Evolutionary conservation across 2,113 vertebrate species (phyloP).

Genomic region (Haliaeetus leucogaster): DNA sequence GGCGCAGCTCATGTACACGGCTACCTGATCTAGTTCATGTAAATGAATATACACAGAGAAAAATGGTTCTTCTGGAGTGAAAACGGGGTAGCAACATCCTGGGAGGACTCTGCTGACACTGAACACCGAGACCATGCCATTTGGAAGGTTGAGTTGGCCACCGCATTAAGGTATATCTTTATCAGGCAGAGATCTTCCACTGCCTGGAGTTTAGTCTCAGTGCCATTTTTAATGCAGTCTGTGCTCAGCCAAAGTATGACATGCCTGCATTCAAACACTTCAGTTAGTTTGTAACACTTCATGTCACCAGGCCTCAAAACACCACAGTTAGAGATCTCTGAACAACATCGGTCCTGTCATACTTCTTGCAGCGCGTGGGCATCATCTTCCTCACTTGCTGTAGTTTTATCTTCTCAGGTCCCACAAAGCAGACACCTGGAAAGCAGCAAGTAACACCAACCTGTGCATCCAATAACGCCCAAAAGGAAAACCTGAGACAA

Average conservation of each 20-base stretch:
- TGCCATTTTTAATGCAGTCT: not conserved
- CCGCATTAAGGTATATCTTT: not conserved
- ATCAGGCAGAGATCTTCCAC: not conserved
- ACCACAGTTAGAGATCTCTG: not conserved
- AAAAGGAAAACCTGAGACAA: not conserved
- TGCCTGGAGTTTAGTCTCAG: not conserved
- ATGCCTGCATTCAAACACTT: not conserved
- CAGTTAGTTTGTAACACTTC: not conserved
- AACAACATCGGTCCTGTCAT: not conserved
- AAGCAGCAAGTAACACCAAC: not conserved
- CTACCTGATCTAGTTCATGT: not conserved
- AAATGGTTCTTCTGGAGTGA: not conserved
- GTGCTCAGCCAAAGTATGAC: not conserved
- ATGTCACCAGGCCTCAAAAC: not conserved
- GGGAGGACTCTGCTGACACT: not conserved
- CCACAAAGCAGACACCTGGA: not conserved
- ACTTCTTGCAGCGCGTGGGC: not conserved
- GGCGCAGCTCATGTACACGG: not conserved
- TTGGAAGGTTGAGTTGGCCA: not conserved
- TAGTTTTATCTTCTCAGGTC: not conserved
- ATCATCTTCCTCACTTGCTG: not conserved
- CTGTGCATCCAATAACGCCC: not conserved
- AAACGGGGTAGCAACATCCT: not conserved
- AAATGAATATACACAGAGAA: not conserved
- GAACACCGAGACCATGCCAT: not conserved